A percentile compares a stretch with the other conserved stretches of the same genome.
Evolutionary conservation across 1,140 invertebrate species (phyloP).

Genomic region (Drosophila virilis): DNA sequence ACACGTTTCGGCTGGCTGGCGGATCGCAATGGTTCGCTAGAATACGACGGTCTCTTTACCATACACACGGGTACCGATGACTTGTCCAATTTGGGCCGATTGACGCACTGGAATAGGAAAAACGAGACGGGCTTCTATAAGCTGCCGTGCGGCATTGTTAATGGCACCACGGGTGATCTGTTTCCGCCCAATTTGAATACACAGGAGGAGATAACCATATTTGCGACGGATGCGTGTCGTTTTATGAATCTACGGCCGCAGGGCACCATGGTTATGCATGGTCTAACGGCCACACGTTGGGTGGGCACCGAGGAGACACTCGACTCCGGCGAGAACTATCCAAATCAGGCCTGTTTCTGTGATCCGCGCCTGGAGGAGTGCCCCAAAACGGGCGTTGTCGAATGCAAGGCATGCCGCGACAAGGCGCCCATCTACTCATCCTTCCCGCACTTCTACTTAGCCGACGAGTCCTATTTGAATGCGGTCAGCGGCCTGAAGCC

Average conservation of each 20-base stretch:
- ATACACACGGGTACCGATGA: constrained; percentile 89
- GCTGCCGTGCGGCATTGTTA: constrained; percentile 87
- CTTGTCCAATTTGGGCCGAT: constrained; percentile 87
- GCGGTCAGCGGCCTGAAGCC: constrained; percentile 90
- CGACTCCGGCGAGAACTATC: constrained; percentile 89
- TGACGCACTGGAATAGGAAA: constrained; percentile 88
- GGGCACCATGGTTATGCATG: constrained; percentile 72
- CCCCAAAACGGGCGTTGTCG: constrained; percentile 86
- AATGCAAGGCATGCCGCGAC: constrained; percentile 89
- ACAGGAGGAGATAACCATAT: constrained; percentile 86
- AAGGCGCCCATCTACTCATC: constrained; percentile 93
- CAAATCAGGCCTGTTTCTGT: constrained; percentile 86
- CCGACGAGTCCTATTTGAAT: constrained; percentile 88
- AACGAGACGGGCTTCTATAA: constrained; percentile 86
- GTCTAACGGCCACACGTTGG: constrained; percentile 87
- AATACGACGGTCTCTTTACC: constrained; percentile 90
- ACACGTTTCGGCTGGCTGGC: constrained; percentile 92
- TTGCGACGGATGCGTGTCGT: constrained; percentile 90
- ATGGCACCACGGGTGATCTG: constrained; percentile 90
- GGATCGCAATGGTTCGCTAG: constrained; percentile 89
- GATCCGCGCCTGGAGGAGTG: constrained; percentile 83
- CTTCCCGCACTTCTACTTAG: constrained; percentile 94
- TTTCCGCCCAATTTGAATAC: constrained; percentile 88
- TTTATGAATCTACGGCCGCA: constrained; percentile 84
- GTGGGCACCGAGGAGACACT: constrained; percentile 87